A percentile compares a stretch with the other conserved stretches of the same genome.
phyloP scores from a whole-genome alignment of 2,113 vertebrate genomes.

The Eulemur rufifrons region DNA sequence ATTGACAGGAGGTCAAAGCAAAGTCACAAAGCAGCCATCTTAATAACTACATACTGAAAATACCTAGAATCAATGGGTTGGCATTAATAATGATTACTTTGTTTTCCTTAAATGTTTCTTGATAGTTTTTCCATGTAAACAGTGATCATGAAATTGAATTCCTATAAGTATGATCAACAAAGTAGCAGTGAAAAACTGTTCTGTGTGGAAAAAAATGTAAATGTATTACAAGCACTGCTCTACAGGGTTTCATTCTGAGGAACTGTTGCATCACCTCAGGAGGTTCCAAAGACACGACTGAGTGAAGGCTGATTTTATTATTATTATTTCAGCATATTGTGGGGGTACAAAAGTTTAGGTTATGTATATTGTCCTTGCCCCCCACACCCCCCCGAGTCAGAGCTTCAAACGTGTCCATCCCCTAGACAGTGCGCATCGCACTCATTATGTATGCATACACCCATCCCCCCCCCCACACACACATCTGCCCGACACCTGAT shows the following conservation, averaged over 20 bases:
- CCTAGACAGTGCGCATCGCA: too few species aligned
- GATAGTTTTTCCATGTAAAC: not conserved
- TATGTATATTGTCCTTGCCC: too few species aligned
- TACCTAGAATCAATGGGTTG: not conserved
- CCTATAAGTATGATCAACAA: not conserved
- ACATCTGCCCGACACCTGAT: too few species aligned
- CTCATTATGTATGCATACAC: too few species aligned
- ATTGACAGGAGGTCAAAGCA: not conserved
- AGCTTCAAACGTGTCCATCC: too few species aligned
- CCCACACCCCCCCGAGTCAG: too few species aligned
- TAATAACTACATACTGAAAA: slow-evolving; percentile 8
- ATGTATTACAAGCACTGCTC: not conserved
- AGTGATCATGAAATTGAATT: slow-evolving; percentile 53
- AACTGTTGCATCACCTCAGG: not conserved
- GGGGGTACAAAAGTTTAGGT: too few species aligned
- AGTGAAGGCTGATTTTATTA: not conserved
- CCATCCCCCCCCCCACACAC: too few species aligned
- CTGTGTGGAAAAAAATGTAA: not conserved
- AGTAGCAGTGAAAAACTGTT: not conserved
- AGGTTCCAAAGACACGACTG: not conserved
- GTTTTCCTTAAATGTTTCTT: slow-evolving; percentile 12
- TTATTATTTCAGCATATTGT: too few species aligned
- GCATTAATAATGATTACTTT: not conserved
- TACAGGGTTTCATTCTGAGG: not conserved
- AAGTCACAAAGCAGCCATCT: not conserved